These are phyloP conservation scores for Lepus americanus DNA, from an alignment of 2,113 vertebrate genomes.

Conservation along the genomic window DNA sequence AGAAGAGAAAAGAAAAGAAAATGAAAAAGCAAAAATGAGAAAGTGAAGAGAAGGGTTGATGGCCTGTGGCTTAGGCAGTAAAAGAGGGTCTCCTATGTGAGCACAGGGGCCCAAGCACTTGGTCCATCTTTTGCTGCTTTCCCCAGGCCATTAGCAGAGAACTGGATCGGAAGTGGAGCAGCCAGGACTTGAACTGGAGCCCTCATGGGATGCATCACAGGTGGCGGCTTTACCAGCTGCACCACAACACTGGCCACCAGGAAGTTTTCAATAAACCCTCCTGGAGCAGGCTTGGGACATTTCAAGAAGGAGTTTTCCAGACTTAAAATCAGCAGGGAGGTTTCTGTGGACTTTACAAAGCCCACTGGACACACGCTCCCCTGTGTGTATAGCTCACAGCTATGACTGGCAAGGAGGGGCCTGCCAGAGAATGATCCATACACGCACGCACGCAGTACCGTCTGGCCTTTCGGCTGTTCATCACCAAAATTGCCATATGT, in stretches of 20 bases:
- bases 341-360: not conserved
- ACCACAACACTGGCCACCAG: not conserved
- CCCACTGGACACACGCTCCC: not conserved
- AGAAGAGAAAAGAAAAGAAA: too few relatives aligned
- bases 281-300: not conserved
- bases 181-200: too few relatives aligned
- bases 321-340: not conserved
- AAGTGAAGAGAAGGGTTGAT: not conserved
- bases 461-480: not conserved
- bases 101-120: too few relatives aligned
- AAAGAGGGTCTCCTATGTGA: not conserved
- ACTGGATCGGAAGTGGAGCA: too few relatives aligned
- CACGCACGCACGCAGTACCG: fast-evolving
- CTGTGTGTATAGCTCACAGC: not conserved
- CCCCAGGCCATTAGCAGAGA: too few relatives aligned
- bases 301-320: not conserved
- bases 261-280: slow-evolving; percentile 38
- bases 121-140: too few relatives aligned
- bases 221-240: too few relatives aligned
- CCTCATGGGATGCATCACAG: too few relatives aligned
- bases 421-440: not conserved
- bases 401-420: fast-evolving
- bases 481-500: not conserved
- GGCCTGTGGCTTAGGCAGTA: not conserved
- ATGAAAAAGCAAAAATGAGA: not conserved